Conservation (phyloP, 2,113 vertebrate genomes). For the Poeciliopsis turrubarensis region DNA sequence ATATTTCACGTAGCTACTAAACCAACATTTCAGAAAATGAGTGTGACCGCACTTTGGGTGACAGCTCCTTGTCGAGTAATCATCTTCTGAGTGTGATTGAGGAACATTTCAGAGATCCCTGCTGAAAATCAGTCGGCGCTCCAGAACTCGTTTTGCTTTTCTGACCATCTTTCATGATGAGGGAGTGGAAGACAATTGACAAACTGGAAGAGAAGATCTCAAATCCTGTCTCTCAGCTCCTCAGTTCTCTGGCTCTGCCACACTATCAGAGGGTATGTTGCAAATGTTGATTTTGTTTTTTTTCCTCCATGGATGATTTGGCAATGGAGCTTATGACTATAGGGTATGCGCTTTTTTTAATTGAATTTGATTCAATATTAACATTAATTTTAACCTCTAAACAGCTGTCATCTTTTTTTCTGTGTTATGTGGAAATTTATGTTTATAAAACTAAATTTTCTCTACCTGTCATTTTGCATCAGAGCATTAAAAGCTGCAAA, state of each 20-base stretch:
- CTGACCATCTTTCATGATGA: slow-evolving; percentile 56
- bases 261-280: slow-evolving; percentile 81
- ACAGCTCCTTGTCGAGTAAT: neutral
- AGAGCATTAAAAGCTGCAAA: no score
- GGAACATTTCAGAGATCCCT: slow-evolving; percentile 9
- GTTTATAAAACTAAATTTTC: no score
- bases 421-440: no score
- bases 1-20: neutral
- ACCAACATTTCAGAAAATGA: neutral
- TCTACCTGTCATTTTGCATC: no score
- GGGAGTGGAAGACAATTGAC: slow-evolving; percentile 72
- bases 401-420: no score
- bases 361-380: neutral
- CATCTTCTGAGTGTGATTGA: slow-evolving; percentile 10
- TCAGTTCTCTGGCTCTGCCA: slow-evolving; percentile 79
- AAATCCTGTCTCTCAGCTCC: slow-evolving; percentile 77
- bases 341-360: neutral
- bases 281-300: slow-evolving; percentile 2
- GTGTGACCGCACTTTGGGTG: neutral
- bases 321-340: neutral
- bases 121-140: slow-evolving; percentile 2
- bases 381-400: neutral
- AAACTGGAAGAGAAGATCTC: slow-evolving; percentile 70
- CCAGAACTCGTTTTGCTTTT: slow-evolving; percentile 21
- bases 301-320: neutral